phyloP scores from a whole-genome alignment of 2,888 invertebrate genomes.

The Catocala fraxini region DNA sequence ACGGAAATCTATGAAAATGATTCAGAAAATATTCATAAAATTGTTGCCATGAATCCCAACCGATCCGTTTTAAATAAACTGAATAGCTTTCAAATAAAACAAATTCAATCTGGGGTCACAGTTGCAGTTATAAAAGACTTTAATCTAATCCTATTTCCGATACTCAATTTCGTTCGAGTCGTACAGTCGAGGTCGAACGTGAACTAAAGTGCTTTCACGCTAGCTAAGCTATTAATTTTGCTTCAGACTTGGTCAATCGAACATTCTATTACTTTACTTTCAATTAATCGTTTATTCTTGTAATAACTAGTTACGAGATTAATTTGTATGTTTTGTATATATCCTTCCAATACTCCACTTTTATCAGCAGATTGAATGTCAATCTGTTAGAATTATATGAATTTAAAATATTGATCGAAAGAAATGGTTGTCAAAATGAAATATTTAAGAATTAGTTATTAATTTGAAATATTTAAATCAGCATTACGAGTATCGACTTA shows the following conservation, averaged over 20 bases:
- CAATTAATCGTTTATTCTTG: neutral
- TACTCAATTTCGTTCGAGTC: constrained; percentile 56
- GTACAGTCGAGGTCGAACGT: constrained; percentile 44
- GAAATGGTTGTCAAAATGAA: too few relatives aligned
- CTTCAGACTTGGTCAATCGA: constrained; percentile 22
- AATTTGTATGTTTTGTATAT: too few relatives aligned
- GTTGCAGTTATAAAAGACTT: constrained; percentile 56
- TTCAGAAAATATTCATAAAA: neutral
- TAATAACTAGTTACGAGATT: too few relatives aligned
- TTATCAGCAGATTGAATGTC: too few relatives aligned
- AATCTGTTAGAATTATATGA: too few relatives aligned
- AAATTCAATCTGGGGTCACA: constrained; percentile 48
- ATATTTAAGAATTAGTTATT: too few relatives aligned
- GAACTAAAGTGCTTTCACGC: constrained; percentile 51
- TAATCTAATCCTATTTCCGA: constrained; percentile 63
- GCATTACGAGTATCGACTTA: too few relatives aligned
- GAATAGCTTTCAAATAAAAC: constrained; percentile 40
- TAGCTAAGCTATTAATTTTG: constrained; percentile 57
- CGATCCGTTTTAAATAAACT: constrained; percentile 33
- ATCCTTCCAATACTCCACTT: too few relatives aligned
- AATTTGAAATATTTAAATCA: too few relatives aligned
- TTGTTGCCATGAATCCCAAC: neutral
- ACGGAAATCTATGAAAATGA: too few relatives aligned
- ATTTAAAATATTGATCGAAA: too few relatives aligned
- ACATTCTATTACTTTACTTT: neutral